Base-by-base conservation (phyloP, 1,140 invertebrate genomes). In the Polypedilum vanderplanki region DNA sequence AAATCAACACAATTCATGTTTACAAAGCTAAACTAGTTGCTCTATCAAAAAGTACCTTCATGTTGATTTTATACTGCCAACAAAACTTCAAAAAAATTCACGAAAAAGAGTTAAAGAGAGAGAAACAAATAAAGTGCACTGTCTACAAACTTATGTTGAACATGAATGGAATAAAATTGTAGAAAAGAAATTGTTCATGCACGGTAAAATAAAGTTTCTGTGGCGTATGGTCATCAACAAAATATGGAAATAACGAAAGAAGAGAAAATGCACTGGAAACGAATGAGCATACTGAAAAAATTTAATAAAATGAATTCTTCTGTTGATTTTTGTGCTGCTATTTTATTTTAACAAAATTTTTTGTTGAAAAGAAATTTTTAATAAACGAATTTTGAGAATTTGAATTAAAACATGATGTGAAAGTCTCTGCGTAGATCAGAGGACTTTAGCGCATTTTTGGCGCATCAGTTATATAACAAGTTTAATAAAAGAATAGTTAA, bases 81-180 rank as follows among this genome's bases (percentile, higher is more conserved):
- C 24, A 33, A 33, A 33, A 33, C 1, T 33, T 33, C n/a, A n/a
- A n/a, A n/a, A n/a, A n/a, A n/a, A n/a, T 33, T 33, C 24, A 33
- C 24, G 24, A 33, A 33, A 33, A 18, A 67, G 18, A 70, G 20
- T 9, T 9, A 17, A 4, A 70, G 17, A 70, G 4, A 70, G 20
- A 70, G 7, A 57, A 57, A 70, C 9, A 70, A 70, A 70, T 70
- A 70, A 70, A 70, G 65, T 70, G 65, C 65, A 70, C 3, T 70
- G 65, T 70, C 65, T 22, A 70, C 65, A 70, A 70, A 70, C 17
- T 57, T 15, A 57, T 57, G 46, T 57, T 57, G 12, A 57, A 15
- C 46, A 57, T 57, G 12, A 33, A 33, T 33, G 24, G 24, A 33
- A 33, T 33, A 5, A 33, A 33, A 33, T 33, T 33, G 24, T 33